These are phyloP conservation scores for Hartigia nigra DNA, from an alignment of 2,888 invertebrate genomes.

Conservation along the genomic window DNA sequence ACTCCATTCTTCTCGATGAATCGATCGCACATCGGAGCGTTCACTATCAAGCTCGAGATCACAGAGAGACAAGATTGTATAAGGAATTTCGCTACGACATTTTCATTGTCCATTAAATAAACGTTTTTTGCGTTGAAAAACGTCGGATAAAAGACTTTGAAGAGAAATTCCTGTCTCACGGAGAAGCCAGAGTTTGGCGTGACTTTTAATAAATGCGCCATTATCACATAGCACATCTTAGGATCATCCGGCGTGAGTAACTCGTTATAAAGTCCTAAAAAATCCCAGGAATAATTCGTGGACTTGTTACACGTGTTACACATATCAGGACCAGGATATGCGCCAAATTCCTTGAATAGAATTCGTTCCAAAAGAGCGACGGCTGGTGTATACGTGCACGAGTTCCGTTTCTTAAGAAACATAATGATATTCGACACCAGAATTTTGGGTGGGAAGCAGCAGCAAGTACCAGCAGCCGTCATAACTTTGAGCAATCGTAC, in stretches of 20 bases:
- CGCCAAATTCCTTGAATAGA: conserved; percentile 72
- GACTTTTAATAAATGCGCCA: conserved; percentile 71
- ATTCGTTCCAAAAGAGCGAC: conserved; percentile 71
- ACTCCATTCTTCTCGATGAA: conserved; percentile 72
- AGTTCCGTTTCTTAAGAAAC: conserved; percentile 62
- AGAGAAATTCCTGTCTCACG: conserved; percentile 71
- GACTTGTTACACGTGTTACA: conserved; percentile 60
- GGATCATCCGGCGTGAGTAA: conserved; percentile 70
- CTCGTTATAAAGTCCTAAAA: conserved; percentile 71
- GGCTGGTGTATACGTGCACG: conserved; percentile 55
- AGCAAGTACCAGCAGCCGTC: conserved; percentile 72
- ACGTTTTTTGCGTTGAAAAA: conserved; percentile 70
- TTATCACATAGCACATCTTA: conserved; percentile 70
- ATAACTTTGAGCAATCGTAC: conserved; percentile 69
- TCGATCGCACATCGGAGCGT: conserved; percentile 70
- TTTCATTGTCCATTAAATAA: conserved; percentile 63
- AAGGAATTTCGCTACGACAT: conserved; percentile 69
- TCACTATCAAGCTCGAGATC: conserved; percentile 71
- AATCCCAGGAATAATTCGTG: conserved; percentile 67
- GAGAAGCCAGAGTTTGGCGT: conserved; percentile 69
- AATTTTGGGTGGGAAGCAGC: conserved; percentile 71
- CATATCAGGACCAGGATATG: conserved; percentile 54
- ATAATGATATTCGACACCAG: conserved; percentile 68
- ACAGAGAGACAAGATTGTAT: conserved; percentile 72
- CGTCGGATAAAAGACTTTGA: conserved; percentile 72